Conservation (phyloP, 2,888 invertebrate genomes). For the Cyrtodaria siliqua region DNA sequence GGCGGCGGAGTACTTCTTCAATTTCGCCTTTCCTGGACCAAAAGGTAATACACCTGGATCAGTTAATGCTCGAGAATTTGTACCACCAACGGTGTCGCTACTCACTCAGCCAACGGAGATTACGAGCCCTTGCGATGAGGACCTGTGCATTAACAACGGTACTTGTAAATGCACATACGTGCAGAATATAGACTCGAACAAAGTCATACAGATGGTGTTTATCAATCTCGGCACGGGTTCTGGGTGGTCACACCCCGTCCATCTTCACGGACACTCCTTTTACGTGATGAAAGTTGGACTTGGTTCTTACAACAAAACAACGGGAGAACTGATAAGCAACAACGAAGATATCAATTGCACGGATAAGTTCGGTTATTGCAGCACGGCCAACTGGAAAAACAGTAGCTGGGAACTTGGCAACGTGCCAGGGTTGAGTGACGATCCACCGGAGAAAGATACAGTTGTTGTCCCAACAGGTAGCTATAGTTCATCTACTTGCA, state of each 20-base stretch:
- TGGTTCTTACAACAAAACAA: conserved; percentile 17
- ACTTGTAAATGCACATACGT: conserved; percentile 69
- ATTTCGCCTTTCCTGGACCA: conserved; percentile 71
- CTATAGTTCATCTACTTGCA: too few relatives aligned
- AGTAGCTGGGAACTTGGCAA: conserved; percentile 28
- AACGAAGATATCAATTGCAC: conserved; percentile 26
- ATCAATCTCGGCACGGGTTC: conserved; percentile 59
- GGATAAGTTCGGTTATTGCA: conserved; percentile 38
- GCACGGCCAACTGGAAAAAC: conserved; percentile 38
- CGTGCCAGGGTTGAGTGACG: conserved; percentile 45
- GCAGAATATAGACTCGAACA: conserved; percentile 25
- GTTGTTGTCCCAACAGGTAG: conserved; percentile 63
- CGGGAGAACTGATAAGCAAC: too few relatives aligned
- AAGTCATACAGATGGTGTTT: conserved; percentile 20
- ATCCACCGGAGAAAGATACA: conserved; percentile 68
- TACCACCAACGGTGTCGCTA: conserved; percentile 42
- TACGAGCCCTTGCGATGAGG: conserved; percentile 16
- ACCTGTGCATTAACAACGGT: conserved; percentile 21
- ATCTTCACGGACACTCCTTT: conserved; percentile 77
- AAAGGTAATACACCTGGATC: conserved; percentile 58
- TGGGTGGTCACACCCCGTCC: conserved; percentile 72
- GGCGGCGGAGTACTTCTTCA: conserved; percentile 61
- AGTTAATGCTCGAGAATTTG: conserved; percentile 61
- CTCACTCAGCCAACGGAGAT: conserved; percentile 48
- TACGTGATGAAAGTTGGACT: conserved; percentile 67